Conservation (phyloP, 2,113 vertebrate genomes). For the Bos javanicus region DNA sequence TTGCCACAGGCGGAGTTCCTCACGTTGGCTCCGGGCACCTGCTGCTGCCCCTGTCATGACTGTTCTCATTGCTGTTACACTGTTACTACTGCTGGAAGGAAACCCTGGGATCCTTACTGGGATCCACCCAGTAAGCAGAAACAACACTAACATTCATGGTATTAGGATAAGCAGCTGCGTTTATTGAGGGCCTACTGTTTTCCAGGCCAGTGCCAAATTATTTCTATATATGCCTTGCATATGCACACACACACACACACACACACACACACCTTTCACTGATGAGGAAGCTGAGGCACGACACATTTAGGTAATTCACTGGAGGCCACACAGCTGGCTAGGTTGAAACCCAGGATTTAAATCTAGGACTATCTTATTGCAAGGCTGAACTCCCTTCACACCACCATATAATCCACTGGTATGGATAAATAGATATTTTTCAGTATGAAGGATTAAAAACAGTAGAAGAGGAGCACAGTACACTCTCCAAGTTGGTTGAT, state of each 20-base stretch:
- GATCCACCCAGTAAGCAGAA: neutral
- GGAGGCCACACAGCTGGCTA: neutral
- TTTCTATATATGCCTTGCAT: neutral
- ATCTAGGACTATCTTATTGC: neutral
- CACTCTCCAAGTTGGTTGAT: neutral
- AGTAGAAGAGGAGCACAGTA: neutral
- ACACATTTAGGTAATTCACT: neutral
- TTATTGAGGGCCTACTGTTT: neutral
- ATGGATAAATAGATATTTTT: neutral
- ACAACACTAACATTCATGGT: neutral
- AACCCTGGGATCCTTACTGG: no score
- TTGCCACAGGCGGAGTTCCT: no score
- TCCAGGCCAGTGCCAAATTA: neutral
- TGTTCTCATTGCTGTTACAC: no score
- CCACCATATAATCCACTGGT: neutral
- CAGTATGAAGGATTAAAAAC: neutral
- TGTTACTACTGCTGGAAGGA: no score
- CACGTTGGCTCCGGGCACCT: no score
- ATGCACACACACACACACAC: neutral
- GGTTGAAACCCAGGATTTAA: neutral
- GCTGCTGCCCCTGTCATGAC: no score
- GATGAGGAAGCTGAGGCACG: neutral
- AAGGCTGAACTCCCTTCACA: neutral
- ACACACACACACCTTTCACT: neutral
- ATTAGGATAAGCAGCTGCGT: neutral